A percentile compares a stretch with the other conserved stretches of the same genome.
Evolutionary conservation across 2,888 invertebrate species (phyloP).

Genomic region (Harpalus rubripes): DNA sequence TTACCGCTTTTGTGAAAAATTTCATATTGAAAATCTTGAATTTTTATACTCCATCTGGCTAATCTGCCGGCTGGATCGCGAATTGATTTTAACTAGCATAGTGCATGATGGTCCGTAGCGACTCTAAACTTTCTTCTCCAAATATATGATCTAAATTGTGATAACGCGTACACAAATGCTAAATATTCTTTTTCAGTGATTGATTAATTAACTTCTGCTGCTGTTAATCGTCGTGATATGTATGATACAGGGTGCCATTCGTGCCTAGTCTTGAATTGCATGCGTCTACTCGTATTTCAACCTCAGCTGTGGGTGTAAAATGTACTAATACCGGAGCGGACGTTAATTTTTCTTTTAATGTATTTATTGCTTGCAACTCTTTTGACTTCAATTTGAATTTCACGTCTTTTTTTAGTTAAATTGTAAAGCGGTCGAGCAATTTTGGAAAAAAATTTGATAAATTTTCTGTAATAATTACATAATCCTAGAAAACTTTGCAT

Average conservation of each 20-base stretch:
- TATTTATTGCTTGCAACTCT: constrained; percentile 67
- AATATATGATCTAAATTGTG: constrained; percentile 24
- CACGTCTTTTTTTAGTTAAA: constrained; percentile 64
- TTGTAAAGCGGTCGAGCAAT: constrained; percentile 70
- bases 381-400: constrained; percentile 66
- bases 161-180: constrained; percentile 30
- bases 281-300: constrained; percentile 73
- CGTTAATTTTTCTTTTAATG: constrained; percentile 70
- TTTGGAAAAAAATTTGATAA: constrained; percentile 68
- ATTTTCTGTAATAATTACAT: no score
- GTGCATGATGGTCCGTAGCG: constrained; percentile 52
- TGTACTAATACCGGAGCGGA: background rate
- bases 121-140: constrained; percentile 41
- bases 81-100: constrained; percentile 62
- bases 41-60: constrained; percentile 66
- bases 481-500: constrained; percentile 54
- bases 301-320: constrained; percentile 62
- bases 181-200: constrained; percentile 66
- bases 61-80: constrained; percentile 62
- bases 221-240: constrained; percentile 42
- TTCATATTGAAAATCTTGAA: constrained; percentile 68
- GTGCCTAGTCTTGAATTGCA: constrained; percentile 72
- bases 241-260: constrained; percentile 73
- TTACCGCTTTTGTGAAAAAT: constrained; percentile 66
- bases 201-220: constrained; percentile 67